Base-by-base conservation (phyloP, 2,888 invertebrate genomes). In the Trissoscelio sp. region DNA sequence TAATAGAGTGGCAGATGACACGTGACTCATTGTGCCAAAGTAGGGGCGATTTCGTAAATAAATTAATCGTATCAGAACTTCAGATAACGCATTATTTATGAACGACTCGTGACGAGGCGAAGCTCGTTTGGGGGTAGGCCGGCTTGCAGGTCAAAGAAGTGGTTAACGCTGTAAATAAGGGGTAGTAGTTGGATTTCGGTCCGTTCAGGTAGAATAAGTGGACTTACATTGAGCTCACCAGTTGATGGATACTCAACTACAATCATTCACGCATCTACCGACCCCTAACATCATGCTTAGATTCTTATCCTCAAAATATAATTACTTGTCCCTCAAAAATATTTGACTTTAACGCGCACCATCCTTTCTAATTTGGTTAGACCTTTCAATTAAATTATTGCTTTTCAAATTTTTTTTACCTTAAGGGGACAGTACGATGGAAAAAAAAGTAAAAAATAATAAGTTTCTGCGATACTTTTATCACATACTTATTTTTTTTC, bases 1-100 rank as follows among this genome's bases (percentile, higher is more conserved):
- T 88, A 88, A 90, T 87, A 87, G 85, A 87, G 80, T 85, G 88
- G 88, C 91, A 91, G 91, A 91, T 91, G 91, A 90, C 90, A 90
- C 90, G 90, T 91, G 90, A 91, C 89, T 91, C 90, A 91, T 86
- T 70, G 39, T 48, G 82, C 83, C 22, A 20, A 42, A 48, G 79
- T 74, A 77, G 81, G 62, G 67, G 58, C 83, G 85, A 86, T n/a
- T 88, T 88, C 88, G 86, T 91, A 89, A 91, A 90, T 91, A 90
- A 90, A 91, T 91, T 90, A 90, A 88, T 82, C 84, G 85, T 88
- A 90, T 89, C 88, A 85, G 88, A 53, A 78, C 83, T 53, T 46
- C 58, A 83, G 83, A 83, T 83, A 83, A 77, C 79, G 78, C 74
- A 83, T 87, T 88, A 89, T 89, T 89, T 89, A 89, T 87, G 86